Base-by-base conservation (phyloP, 2,797 vertebrate species). In the Gymnodraco acuticeps region DNA sequence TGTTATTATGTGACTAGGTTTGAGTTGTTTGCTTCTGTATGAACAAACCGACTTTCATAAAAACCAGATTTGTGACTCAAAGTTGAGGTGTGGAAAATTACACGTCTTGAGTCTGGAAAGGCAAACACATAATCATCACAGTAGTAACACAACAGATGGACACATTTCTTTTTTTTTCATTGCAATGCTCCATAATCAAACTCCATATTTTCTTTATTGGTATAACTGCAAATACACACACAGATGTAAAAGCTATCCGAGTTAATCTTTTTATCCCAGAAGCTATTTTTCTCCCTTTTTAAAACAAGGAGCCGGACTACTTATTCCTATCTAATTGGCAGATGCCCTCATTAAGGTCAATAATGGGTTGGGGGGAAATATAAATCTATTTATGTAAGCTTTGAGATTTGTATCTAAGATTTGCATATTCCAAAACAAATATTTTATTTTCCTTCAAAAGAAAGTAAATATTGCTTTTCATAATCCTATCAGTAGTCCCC, bases 281-380 rank as follows among this genome's bases (percentile, higher is more conserved):
- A 52, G 54, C 16, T 10, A 9, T 50, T 43, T 47, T 6, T 41
- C 0, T 50, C 31, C 2, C 7, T 51, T 38, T 27, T 31, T 15
- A 23, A 23, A 42, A 56, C 10, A 66, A 41, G 15, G 53, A 53
- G 23, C n/a, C 17, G 16, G 1, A 20, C 14, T 20, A 11, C 51
- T 54, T 64, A 68, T 48, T 43, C 72, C 13, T 53, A 2, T 69
- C 20, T 17, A 47, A 41, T 43, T 33, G 19, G 42, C 42, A 58
- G 20, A 42, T 64, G 33, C 41, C 55, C 62, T 68, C 12, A 48
- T 64, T 68, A 52, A 27, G 64, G 42, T 80, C 55, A 73, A 9
- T 38, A 38, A 38, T 38, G 33, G 33, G 7, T 38, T 38, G 33
- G 8, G 33, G 33, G 33, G 33, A 38, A 38, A 38, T 38, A 38